Base-by-base conservation (phyloP, 1,140 invertebrate genomes). In the Drosophila nigromelanica region DNA sequence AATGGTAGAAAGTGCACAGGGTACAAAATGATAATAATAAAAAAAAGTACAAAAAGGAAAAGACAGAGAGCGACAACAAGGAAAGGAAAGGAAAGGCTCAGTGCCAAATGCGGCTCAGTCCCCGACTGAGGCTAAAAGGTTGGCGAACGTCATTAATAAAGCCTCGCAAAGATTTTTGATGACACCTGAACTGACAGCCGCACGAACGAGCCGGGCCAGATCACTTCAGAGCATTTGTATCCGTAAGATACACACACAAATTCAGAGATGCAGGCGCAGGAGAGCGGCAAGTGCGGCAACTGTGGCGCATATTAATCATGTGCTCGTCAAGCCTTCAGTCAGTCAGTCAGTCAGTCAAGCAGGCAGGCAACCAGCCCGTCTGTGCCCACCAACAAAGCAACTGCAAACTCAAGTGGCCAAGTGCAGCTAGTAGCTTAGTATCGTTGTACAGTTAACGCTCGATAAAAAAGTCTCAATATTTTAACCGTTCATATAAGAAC, bases 241-340 rank as follows among this genome's bases (percentile, higher is more conserved):
- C 64, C 67, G 59, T 60, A 27, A 55, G 52, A 69, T 67, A 73
- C 60, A 67, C 33, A 68, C 30, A 45, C 42, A 62, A 8, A 6
- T 33, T 4, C 30, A 33, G 30, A 33, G 24, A 42, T 30, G 30
- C 35, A 60, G 42, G 50, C 48, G 48, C 70, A 45, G 21, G 11
- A 42, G 50, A 11, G 42, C 18, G 15, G 47, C 61, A 67, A 55
- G 35, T 45, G 43, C 51, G 37, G 61, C 78, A 68, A 76, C 76
- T 83, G 76, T 85, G 75, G 78, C 78, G 78, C 83, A 86, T 86
- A 86, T 86, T 86, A 86, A 86, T 86, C 82, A 86, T 87, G 82
- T 47, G 78, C 78, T 87, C 78, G 82, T 82, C 83, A 81, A 79
- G 72, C 67, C 54, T 61, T 70, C 78, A 81, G 78, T 59, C 73